Evolutionary conservation across 2,888 invertebrate genomes (phyloP), one percentile per base, ranked within the genome.

Genomic region (Caenorhabditis zanzibari): DNA sequence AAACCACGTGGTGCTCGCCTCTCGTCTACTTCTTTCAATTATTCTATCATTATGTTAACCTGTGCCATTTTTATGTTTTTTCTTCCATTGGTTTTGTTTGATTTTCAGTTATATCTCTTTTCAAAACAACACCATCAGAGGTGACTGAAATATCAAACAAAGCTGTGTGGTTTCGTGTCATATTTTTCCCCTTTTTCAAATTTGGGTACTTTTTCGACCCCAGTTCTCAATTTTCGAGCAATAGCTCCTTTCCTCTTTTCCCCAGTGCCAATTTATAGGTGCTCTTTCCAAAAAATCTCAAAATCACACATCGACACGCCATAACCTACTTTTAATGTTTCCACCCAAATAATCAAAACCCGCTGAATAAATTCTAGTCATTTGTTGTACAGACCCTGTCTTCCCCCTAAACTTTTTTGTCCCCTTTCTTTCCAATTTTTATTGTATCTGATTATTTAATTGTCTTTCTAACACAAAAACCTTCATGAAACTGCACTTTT

Each of bases 321-420:
- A 61, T 69, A 49, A 71, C n/a, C 69, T 56, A 35, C 24, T 54
- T 12, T 32, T 64, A 71, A 38, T 12, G 6, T 19, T 49, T 19
- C 38, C n/a, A n/a, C 12, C 22, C 16, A 9, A 49, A 28, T 22
- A 41, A 32, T 14, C 49, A 38, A 32, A 61, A 49, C n/a, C 32
- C 22, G 79, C 79, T 79, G 79, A 79, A 61, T 79, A 71, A 49
- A 79, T 79, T 79, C 79, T 79, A 79, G 79, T 79, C 79, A 79
- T 71, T 47, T 79, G 79, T 64, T 79, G 79, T 79, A 79, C 79
- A 79, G 79, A 32, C 73, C 73, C 80, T 56, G 16, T 63, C 22
- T 59, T 52, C 52, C 16, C 35, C 24, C 52, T 52, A 32, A n/a
- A 7, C 1, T 16, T 52, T 56, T 24, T 26, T 44, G 44, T 44